Percentiles rank a stretch among this genome's conserved stretches.
These are phyloP conservation scores for Oreochromis aureus DNA, from an alignment of 2,113 vertebrate species.

Conservation along the genomic window DNA sequence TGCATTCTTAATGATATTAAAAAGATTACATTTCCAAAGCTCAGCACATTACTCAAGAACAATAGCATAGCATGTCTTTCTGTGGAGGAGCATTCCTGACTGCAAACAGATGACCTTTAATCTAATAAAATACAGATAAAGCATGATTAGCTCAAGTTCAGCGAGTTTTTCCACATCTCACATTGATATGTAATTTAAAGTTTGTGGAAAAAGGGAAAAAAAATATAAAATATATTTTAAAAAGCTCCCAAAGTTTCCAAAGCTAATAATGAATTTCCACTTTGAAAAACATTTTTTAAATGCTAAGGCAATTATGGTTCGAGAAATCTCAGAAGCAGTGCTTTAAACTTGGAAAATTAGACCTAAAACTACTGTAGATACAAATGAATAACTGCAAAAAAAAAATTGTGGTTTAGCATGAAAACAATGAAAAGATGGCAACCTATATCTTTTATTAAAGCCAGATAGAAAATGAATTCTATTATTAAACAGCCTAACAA, in stretches of 20 bases:
- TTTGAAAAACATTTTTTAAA: neutral
- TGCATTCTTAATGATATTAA: neutral
- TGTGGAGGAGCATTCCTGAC: neutral
- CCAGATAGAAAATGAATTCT: neutral
- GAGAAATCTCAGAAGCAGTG: neutral
- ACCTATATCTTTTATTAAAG: neutral
- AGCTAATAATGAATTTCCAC: neutral
- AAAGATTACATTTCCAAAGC: neutral
- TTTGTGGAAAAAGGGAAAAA: fast-evolving
- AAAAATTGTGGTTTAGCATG: neutral
- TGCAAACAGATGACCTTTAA: neutral
- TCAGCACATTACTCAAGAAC: neutral
- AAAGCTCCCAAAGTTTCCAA: neutral
- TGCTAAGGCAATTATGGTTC: neutral
- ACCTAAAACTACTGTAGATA: neutral
- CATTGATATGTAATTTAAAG: neutral
- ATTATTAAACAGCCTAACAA: neutral
- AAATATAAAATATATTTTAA: neutral
- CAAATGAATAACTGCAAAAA: neutral
- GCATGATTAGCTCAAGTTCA: neutral
- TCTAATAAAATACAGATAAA: neutral
- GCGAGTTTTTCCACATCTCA: neutral
- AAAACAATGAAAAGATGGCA: neutral
- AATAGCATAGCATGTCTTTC: neutral
- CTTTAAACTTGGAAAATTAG: neutral